phyloP scores from a whole-genome alignment of 1,140 invertebrate genomes.

The Globodera rostochiensis region DNA sequence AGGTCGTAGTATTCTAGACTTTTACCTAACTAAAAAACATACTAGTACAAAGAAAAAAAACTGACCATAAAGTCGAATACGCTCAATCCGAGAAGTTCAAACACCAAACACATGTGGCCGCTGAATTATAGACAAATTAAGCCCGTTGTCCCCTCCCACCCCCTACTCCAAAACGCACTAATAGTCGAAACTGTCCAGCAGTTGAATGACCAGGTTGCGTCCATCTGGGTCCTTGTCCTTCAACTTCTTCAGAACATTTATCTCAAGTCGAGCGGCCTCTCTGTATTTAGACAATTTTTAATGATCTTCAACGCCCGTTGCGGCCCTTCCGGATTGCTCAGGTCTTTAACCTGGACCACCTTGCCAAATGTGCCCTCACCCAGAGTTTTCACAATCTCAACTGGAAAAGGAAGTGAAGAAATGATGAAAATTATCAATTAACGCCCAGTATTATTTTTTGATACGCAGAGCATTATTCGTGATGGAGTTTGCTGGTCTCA shows the following conservation, averaged over 20 bases:
- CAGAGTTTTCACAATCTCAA: conserved; percentile 95
- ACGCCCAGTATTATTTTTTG: too few species aligned
- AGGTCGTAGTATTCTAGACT: too few species aligned
- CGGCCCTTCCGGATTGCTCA: conserved; percentile 24
- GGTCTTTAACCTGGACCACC: conserved; percentile 92
- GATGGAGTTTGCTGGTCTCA: too few species aligned
- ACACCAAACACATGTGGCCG: conserved; percentile 98
- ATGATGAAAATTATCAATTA: background rate
- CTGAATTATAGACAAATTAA: conserved; percentile 83
- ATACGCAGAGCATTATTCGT: too few species aligned
- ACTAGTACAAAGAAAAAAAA: conserved; percentile 53
- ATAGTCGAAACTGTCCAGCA: conserved; percentile 98
- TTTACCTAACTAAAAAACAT: too few species aligned
- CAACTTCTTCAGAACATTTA: conserved; percentile 95
- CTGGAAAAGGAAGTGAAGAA: conserved; percentile 74
- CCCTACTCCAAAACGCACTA: conserved; percentile 73
- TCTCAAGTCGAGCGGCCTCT: conserved; percentile 97
- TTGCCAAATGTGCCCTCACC: conserved; percentile 99
- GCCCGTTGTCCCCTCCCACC: background rate
- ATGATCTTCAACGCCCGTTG: conserved; percentile 93
- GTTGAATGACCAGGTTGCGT: conserved; percentile 91
- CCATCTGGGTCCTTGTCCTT: conserved; percentile 87
- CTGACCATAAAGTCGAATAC: conserved; percentile 99
- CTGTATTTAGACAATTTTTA: conserved; percentile 99
- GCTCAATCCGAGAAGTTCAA: conserved; percentile 96